Conservation (phyloP, 2,888 invertebrate species). For the Microctonus aethiopoides region DNA sequence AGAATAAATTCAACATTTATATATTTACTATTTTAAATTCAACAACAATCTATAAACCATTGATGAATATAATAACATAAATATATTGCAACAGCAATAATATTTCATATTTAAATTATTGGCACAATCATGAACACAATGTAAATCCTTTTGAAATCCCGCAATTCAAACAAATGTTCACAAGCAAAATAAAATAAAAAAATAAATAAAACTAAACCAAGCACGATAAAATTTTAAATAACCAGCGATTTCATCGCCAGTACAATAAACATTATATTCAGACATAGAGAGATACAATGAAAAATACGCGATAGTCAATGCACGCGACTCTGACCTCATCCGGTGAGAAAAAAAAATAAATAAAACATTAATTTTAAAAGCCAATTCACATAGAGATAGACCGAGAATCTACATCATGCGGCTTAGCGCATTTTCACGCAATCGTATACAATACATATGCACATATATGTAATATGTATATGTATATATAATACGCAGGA, state of each 20-base stretch:
- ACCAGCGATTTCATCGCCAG: neutral
- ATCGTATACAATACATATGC: neutral
- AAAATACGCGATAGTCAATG: neutral
- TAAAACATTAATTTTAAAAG: conserved; percentile 7
- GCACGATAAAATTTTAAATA: neutral
- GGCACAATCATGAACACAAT: neutral
- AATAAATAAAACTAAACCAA: conserved; percentile 8
- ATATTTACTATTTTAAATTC: too few species aligned
- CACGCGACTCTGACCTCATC: neutral
- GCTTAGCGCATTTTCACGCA: conserved; percentile 24
- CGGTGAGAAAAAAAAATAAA: neutral
- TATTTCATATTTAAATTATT: neutral
- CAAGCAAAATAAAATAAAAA: neutral
- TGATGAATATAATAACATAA: neutral
- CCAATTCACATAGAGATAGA: conserved; percentile 1
- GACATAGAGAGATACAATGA: neutral
- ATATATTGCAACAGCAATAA: neutral
- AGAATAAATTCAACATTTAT: too few species aligned
- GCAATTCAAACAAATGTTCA: conserved; percentile 14
- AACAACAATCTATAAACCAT: too few species aligned
- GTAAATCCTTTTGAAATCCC: neutral
- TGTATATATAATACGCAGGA: too few species aligned
- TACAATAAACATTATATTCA: neutral
- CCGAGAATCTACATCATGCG: neutral
- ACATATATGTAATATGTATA: neutral